These are phyloP conservation scores for Bathynomus jamesi DNA, from an alignment of 1,140 invertebrate species.

Conservation along the genomic window DNA sequence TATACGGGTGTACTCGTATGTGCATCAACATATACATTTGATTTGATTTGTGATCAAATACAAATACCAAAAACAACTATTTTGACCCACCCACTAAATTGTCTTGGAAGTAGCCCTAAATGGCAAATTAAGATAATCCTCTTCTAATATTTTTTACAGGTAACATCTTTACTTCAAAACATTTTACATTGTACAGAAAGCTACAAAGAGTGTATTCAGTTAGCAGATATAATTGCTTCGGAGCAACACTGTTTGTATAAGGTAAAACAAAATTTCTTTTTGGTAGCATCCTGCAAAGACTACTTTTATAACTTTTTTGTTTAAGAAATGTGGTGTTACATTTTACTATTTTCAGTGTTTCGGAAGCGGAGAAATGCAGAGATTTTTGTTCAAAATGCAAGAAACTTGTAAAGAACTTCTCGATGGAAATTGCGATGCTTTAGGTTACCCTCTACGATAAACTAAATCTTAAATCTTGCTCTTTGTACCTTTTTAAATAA, in stretches of 20 bases:
- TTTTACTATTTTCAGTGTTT: constrained; percentile 53
- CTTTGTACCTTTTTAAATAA: neutral
- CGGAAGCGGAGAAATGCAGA: constrained; percentile 61
- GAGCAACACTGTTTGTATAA: constrained; percentile 71
- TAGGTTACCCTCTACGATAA: constrained; percentile 42
- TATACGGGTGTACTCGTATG: no score
- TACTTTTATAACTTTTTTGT: neutral
- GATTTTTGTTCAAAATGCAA: constrained; percentile 66
- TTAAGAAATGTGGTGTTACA: neutral
- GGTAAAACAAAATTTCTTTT: constrained; percentile 40
- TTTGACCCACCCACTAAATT: no score
- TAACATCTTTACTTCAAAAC: constrained; percentile 66
- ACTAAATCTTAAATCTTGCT: neutral
- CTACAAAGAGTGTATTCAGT: constrained; percentile 65
- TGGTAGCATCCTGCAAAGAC: neutral
- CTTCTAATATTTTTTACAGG: constrained; percentile 45
- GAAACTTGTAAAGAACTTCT: constrained; percentile 67
- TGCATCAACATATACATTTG: no score
- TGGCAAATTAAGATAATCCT: no score
- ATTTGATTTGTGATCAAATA: no score
- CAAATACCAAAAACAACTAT: no score
- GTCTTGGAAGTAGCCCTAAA: no score
- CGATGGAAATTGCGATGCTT: constrained; percentile 52
- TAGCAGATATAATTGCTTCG: constrained; percentile 68
- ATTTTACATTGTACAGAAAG: constrained; percentile 67